Conservation (phyloP, 2,888 invertebrate species). For the Stegana nigrithorax region DNA sequence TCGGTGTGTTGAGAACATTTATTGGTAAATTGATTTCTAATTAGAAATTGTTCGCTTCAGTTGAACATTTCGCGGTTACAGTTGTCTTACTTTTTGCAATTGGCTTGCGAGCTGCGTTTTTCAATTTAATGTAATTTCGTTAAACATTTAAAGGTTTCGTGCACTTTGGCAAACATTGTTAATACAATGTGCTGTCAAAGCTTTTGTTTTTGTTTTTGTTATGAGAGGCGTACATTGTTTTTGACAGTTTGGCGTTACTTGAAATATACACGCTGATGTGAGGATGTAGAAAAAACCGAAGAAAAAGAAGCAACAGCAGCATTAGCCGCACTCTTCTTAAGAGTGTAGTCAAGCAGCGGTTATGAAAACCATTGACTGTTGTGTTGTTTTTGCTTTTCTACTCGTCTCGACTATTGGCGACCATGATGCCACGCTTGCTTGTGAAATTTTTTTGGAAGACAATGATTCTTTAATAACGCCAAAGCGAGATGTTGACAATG, state of each 20-base stretch:
- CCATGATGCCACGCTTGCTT: constrained; percentile 1
- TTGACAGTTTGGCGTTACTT: not conserved
- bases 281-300: not conserved
- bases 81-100: not conserved
- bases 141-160: too few relatives aligned
- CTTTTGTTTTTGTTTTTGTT: not conserved
- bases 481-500: not conserved
- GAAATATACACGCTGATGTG: not conserved
- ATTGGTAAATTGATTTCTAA: too few relatives aligned
- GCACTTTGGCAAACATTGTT: not conserved
- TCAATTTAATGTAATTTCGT: not conserved
- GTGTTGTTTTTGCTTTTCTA: not conserved
- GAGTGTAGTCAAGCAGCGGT: too few relatives aligned
- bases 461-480: constrained; percentile 12
- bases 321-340: too few relatives aligned
- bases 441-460: constrained; percentile 15
- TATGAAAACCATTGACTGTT: constrained; percentile 5
- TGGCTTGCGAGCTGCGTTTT: not conserved
- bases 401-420: not conserved
- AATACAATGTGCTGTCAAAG: too few relatives aligned
- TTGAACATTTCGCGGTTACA: not conserved
- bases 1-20: not conserved
- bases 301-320: not conserved
- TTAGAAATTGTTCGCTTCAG: too few relatives aligned
- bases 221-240: constrained; percentile 8